Conservation (phyloP, 2,113 vertebrate genomes). For the Hippoglossus stenolepis region DNA sequence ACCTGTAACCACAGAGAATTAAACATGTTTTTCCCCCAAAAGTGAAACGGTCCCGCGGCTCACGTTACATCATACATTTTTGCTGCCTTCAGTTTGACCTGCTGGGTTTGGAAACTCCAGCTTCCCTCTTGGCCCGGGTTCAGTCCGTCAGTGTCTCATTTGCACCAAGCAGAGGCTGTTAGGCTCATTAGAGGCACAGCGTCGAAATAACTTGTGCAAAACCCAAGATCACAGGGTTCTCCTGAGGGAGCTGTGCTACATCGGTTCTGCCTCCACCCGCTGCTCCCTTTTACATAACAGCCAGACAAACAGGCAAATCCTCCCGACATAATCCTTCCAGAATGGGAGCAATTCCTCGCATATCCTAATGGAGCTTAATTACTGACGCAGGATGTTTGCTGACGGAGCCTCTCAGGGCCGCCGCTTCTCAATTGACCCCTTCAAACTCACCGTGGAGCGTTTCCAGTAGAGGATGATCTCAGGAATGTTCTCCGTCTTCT, state of each 20-base stretch:
- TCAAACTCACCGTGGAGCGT: conserved; percentile 91
- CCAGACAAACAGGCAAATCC: conserved; percentile 43
- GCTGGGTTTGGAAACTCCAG: neutral
- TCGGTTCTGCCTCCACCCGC: neutral
- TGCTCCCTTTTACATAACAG: conserved; percentile 58
- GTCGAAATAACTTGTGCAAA: conserved; percentile 2
- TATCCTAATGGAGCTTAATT: conserved; percentile 40
- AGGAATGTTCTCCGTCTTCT: conserved; percentile 91
- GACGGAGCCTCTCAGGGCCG: neutral
- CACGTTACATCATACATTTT: neutral
- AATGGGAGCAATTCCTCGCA: conserved; percentile 20
- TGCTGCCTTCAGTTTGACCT: neutral
- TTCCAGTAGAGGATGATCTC: conserved; percentile 99
- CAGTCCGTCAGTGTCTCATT: neutral
- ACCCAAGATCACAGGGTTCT: neutral
- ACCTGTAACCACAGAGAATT: neutral
- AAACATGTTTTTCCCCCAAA: too few relatives aligned
- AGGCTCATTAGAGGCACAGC: conserved; percentile 5
- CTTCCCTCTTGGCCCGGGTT: neutral
- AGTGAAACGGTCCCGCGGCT: neutral
- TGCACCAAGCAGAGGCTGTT: neutral
- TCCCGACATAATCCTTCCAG: conserved; percentile 35
- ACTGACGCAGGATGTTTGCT: conserved; percentile 46
- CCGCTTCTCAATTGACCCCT: neutral
- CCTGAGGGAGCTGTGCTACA: neutral